A percentile compares a stretch with the other conserved stretches of the same genome.
Evolutionary conservation across 2,888 invertebrate species (phyloP).

Genomic region (Ophion obscuratus): DNA sequence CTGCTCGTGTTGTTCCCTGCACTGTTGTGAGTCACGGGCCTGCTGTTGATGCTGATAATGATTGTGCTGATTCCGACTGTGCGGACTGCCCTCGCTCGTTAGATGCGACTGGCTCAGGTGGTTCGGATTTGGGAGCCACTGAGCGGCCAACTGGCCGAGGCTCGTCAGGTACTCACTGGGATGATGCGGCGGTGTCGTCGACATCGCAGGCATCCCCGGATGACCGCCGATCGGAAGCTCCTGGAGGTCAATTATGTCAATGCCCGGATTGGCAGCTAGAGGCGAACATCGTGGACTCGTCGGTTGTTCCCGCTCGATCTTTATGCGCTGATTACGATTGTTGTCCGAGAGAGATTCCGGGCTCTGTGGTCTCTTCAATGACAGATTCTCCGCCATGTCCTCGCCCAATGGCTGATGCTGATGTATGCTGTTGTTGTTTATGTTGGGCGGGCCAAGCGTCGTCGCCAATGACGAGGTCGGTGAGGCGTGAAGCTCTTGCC

Average conservation of each 20-base stretch:
- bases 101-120: slow-evolving; percentile 76
- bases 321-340: slow-evolving; percentile 76
- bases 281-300: slow-evolving; percentile 81
- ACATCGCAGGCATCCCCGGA: slow-evolving; percentile 87
- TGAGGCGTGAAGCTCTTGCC: slow-evolving; percentile 67
- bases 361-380: slow-evolving; percentile 80
- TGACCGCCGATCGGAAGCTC: slow-evolving; percentile 80
- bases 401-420: slow-evolving; percentile 71
- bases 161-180: slow-evolving; percentile 83
- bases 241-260: slow-evolving; percentile 77
- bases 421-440: slow-evolving; percentile 72
- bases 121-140: slow-evolving; percentile 80
- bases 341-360: slow-evolving; percentile 65
- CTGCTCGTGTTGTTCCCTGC: slow-evolving; percentile 73
- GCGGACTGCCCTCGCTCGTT: slow-evolving; percentile 79
- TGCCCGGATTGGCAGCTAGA: slow-evolving; percentile 75
- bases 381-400: slow-evolving; percentile 81
- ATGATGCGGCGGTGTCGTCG: slow-evolving; percentile 92
- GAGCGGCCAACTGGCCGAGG: slow-evolving; percentile 81
- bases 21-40: slow-evolving; percentile 55
- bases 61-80: slow-evolving; percentile 58
- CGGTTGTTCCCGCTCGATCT: slow-evolving; percentile 80
- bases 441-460: slow-evolving; percentile 61
- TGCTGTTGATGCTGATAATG: slow-evolving; percentile 64
- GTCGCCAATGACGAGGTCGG: slow-evolving; percentile 50